phyloP scores from a whole-genome alignment of 2,797 vertebrate genomes.

The Tapera naevia region DNA sequence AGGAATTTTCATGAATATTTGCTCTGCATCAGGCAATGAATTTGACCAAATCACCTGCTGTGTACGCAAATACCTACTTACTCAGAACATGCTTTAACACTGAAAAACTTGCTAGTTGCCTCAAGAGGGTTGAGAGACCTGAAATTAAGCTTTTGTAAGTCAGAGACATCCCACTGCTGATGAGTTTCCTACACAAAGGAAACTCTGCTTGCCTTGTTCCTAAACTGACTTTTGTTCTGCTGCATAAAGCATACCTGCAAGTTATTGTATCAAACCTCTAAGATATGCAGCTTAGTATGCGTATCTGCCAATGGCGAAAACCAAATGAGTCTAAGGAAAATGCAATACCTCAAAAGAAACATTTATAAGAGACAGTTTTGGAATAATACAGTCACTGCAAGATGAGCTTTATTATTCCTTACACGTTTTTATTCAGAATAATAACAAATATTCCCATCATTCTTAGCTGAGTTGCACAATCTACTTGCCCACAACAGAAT shows the following conservation, averaged over 20 bases:
- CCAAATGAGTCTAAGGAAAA: background rate
- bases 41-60: background rate
- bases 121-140: background rate
- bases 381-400: background rate
- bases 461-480: background rate
- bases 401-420: background rate
- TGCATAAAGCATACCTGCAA: background rate
- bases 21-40: background rate
- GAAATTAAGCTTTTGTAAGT: background rate
- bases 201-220: background rate
- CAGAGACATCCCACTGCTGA: background rate
- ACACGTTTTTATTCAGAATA: background rate
- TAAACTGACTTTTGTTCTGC: background rate
- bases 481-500: background rate
- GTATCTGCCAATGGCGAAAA: background rate
- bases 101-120: background rate
- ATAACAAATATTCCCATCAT: background rate
- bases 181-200: background rate
- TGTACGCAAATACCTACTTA: background rate
- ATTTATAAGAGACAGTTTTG: background rate
- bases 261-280: background rate
- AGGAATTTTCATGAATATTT: background rate
- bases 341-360: background rate
- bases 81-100: background rate
- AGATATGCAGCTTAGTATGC: background rate